phyloP scores from a whole-genome alignment of 2,888 invertebrate species.

The Epiperipatus broadwayi region DNA sequence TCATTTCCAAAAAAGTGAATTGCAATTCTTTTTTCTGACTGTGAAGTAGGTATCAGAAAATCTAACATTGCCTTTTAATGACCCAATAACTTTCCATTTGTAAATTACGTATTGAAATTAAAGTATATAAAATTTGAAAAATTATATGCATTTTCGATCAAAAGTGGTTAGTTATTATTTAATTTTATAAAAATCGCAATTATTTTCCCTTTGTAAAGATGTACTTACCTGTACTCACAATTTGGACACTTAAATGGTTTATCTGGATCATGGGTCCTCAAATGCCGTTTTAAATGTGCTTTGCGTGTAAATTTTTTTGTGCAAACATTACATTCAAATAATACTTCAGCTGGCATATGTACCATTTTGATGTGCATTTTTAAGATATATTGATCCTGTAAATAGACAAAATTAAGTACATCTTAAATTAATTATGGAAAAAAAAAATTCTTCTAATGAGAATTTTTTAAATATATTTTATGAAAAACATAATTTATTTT shows the following conservation, averaged over 20 bases:
- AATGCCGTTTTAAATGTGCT: constrained; percentile 29
- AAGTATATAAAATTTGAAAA: too few species aligned
- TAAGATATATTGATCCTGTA: constrained; percentile 29
- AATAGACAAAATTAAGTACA: constrained; percentile 8
- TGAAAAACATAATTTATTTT: not conserved
- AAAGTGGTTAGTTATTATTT: too few species aligned
- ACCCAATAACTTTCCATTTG: too few species aligned
- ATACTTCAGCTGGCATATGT: constrained; percentile 28
- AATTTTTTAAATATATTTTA: not conserved
- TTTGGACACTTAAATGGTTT: constrained; percentile 29
- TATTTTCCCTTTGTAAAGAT: too few species aligned
- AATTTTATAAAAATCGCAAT: too few species aligned
- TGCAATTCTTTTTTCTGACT: too few species aligned
- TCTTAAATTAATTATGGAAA: not conserved
- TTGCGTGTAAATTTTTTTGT: constrained; percentile 29
- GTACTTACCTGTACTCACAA: constrained; percentile 29
- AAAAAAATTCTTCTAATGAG: not conserved
- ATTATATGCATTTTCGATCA: too few species aligned
- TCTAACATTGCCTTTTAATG: too few species aligned
- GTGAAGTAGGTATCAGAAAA: too few species aligned
- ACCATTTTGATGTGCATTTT: constrained; percentile 32
- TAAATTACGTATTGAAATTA: too few species aligned
- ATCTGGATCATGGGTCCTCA: constrained; percentile 28
- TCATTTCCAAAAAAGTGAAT: too few species aligned
- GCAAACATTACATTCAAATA: constrained; percentile 28